Percentiles rank a stretch among this genome's conserved stretches.
These are phyloP conservation scores for Ptychodera flava DNA, from an alignment of 35 echinoderm and acorn worm genomes.

Conservation along the genomic window DNA sequence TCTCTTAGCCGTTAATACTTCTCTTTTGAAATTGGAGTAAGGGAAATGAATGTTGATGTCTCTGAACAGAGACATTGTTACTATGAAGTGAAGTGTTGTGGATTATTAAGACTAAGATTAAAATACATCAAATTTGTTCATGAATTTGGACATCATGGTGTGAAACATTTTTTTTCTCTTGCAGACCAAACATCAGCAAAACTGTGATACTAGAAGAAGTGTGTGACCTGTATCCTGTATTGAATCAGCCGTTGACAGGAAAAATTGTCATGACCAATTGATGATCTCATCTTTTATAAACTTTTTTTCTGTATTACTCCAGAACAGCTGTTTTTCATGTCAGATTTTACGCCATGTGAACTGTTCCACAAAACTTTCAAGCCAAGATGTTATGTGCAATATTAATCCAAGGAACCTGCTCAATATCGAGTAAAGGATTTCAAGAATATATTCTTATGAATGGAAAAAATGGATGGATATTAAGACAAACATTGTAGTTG, in stretches of 20 bases:
- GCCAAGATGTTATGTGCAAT: not conserved
- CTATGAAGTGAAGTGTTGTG: not conserved
- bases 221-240: not conserved
- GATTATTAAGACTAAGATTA: not conserved
- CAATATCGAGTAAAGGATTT: not conserved
- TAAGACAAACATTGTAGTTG: no score
- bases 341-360: not conserved
- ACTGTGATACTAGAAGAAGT: not conserved
- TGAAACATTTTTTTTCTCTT: not conserved
- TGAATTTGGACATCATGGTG: no score
- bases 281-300: not conserved
- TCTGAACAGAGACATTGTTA: not conserved
- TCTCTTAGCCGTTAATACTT: no score
- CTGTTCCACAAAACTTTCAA: not conserved
- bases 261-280: not conserved
- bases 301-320: not conserved
- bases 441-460: no score
- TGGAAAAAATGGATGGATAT: no score
- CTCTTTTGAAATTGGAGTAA: no score
- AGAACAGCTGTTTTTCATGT: not conserved
- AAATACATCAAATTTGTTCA: no score
- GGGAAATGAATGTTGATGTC: not conserved
- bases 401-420: not conserved
- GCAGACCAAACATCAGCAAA: not conserved
- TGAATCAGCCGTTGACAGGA: not conserved